Percentiles rank a stretch among this genome's conserved stretches.
These are phyloP conservation scores for Taenaris catops DNA, from an alignment of 2,888 invertebrate species.

Conservation along the genomic window DNA sequence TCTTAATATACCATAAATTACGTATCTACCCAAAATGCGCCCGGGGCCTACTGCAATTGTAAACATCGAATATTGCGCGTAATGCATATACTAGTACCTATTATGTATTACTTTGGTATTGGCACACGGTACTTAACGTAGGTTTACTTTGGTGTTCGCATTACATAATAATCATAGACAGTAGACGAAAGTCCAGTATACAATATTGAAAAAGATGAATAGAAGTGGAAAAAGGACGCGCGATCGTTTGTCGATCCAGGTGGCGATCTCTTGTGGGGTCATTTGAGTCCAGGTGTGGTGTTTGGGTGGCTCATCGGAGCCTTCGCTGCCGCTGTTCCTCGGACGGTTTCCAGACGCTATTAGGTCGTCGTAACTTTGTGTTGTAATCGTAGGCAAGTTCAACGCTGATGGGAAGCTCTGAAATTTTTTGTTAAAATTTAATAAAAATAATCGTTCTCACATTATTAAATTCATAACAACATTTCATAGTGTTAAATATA, in stretches of 20 bases:
- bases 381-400: conserved; percentile 84
- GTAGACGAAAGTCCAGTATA: conserved; percentile 89
- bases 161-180: conserved; percentile 60
- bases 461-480: too few relatives aligned
- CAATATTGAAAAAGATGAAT: conserved; percentile 88
- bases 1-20: too few relatives aligned
- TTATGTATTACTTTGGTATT: too few relatives aligned
- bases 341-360: conserved; percentile 39
- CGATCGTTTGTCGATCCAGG: conserved; percentile 91
- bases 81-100: too few relatives aligned
- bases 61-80: too few relatives aligned
- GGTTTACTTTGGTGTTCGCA: too few relatives aligned
- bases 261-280: conserved; percentile 93
- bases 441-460: too few relatives aligned
- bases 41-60: too few relatives aligned
- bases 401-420: conserved; percentile 83
- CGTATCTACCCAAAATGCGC: too few relatives aligned
- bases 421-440: conserved; percentile 26
- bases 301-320: conserved; percentile 55
- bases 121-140: too few relatives aligned
- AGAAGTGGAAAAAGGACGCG: conserved; percentile 87
- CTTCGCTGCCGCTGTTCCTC: conserved; percentile 53
- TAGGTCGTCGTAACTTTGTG: conserved; percentile 83
- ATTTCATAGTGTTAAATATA: too few relatives aligned
- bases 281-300: conserved; percentile 86